A percentile compares a stretch with the other conserved stretches of the same genome.
Conservation (phyloP, 2,888 invertebrate species). For the Omphaloscelis lunosa region DNA sequence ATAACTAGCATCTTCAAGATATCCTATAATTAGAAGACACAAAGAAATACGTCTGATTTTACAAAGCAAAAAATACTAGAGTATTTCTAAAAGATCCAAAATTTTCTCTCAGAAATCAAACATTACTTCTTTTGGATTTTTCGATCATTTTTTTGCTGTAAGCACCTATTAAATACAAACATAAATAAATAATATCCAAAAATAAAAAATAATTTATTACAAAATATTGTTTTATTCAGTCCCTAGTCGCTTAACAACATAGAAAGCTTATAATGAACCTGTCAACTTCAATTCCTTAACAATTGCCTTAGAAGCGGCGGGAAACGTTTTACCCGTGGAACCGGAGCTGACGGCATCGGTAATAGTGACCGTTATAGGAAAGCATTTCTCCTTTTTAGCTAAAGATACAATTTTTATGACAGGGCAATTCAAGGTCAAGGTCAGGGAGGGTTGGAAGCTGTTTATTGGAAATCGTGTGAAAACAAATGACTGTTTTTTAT, state of each 20-base stretch:
- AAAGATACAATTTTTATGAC: constrained; percentile 61
- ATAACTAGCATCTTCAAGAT: not conserved
- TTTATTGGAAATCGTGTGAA: constrained; percentile 8
- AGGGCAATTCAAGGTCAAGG: constrained; percentile 34
- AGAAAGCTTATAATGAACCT: constrained; percentile 70
- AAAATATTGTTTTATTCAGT: constrained; percentile 58
- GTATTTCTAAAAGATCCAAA: not conserved
- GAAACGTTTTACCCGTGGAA: constrained; percentile 62
- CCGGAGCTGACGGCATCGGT: constrained; percentile 49
- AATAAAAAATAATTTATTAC: constrained; percentile 12
- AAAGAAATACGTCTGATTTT: not conserved
- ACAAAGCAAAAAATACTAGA: not conserved
- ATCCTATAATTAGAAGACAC: not conserved
- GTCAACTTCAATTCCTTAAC: constrained; percentile 69
- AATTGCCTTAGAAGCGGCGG: constrained; percentile 59
- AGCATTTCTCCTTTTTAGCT: constrained; percentile 59
- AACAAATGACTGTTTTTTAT: not conserved
- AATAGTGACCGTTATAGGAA: constrained; percentile 51
- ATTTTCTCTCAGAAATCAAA: not conserved
- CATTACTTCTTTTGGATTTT: too few species aligned
- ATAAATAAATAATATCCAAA: not conserved
- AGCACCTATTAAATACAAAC: too few species aligned
- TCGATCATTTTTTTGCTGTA: too few species aligned
- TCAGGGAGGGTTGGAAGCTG: not conserved
- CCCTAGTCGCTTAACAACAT: constrained; percentile 42